phyloP scores from a whole-genome alignment of 2,797 vertebrate species.

The Cottoperca gobio region DNA sequence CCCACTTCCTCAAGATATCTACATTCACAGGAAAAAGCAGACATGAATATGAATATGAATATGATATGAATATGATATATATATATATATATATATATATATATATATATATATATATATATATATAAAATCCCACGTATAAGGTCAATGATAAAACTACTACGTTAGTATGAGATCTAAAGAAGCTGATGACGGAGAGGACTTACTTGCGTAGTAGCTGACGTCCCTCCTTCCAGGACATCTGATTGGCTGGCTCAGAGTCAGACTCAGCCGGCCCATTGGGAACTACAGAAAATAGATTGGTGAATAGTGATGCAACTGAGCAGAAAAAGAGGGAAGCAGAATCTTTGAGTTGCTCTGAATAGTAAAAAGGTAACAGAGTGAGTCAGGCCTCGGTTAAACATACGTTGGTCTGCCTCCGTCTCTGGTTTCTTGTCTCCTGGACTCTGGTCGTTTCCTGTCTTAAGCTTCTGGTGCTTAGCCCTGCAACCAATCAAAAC shows the following conservation, averaged over 20 bases:
- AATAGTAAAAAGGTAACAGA: conserved; percentile 2
- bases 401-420: conserved; percentile 87
- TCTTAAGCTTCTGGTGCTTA: conserved; percentile 94
- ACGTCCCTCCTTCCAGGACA: conserved; percentile 94
- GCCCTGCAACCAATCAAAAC: conserved; percentile 78
- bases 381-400: not conserved
- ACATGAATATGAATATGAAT: too few relatives aligned
- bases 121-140: not conserved
- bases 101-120: not conserved
- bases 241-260: conserved; percentile 88
- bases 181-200: conserved; percentile 4
- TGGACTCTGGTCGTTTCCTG: conserved; percentile 88
- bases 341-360: conserved; percentile 4
- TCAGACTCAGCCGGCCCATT: conserved; percentile 89
- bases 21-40: conserved; percentile 8
- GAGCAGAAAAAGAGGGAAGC: conserved; percentile 23
- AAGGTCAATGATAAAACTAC: not conserved
- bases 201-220: conserved; percentile 93
- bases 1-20: conserved; percentile 95
- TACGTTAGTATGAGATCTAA: conserved; percentile 14
- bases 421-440: conserved; percentile 91
- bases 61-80: too few relatives aligned
- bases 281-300: conserved; percentile 82
- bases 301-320: conserved; percentile 53
- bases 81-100: not conserved